Evolutionary conservation across 2,113 vertebrate genomes (phyloP).

Genomic region (Amazona guildingii): DNA sequence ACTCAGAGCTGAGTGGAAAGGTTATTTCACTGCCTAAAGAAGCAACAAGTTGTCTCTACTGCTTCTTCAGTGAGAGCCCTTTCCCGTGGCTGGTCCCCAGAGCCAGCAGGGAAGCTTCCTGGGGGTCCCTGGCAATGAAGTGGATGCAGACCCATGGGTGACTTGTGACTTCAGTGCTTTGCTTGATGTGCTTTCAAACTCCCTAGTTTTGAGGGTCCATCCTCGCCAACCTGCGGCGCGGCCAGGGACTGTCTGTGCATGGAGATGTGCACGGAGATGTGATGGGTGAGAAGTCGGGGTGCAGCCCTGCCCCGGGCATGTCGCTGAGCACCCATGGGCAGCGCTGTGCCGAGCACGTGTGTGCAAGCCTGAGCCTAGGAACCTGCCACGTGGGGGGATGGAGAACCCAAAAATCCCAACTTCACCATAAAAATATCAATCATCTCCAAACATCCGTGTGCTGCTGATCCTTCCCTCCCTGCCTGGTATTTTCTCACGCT

Average conservation of each 20-base stretch:
- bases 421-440: slow-evolving; percentile 64
- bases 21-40: not conserved
- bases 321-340: not conserved
- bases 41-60: not conserved
- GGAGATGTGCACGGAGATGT: accelerated
- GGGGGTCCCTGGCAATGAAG: not conserved
- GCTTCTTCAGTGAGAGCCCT: not conserved
- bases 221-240: not conserved
- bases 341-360: not conserved
- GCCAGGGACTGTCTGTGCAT: not conserved
- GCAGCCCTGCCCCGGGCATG: not conserved
- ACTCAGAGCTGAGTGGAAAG: not conserved
- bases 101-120: not conserved
- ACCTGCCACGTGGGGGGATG: slow-evolving; percentile 11
- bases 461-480: slow-evolving; percentile 52
- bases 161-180: not conserved
- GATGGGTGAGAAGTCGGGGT: not conserved
- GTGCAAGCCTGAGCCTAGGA: not conserved
- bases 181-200: not conserved
- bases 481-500: slow-evolving; percentile 79
- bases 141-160: accelerated
- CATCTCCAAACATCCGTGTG: slow-evolving; percentile 51
- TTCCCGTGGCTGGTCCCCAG: accelerated
- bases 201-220: not conserved
- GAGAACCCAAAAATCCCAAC: slow-evolving; percentile 41